Base-by-base conservation (phyloP, 2,888 invertebrate species). In the Pollenia amentaria region DNA sequence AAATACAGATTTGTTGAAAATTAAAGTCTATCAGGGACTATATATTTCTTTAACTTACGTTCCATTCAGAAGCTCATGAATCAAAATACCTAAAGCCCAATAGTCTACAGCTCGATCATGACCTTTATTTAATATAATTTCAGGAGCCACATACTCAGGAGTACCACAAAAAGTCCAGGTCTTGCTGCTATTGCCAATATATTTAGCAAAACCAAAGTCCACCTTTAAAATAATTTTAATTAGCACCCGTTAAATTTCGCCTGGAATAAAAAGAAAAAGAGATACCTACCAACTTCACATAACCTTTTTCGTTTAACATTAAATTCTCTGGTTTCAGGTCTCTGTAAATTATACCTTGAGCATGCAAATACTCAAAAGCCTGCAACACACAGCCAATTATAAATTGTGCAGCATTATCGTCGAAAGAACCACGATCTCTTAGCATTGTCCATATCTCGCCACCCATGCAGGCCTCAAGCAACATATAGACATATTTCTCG, bases 81-180 rank as follows among this genome's bases (percentile, higher is more conserved):
- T 96, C 87, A 98, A 95, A 82, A 98, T 96, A 8, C 98, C 98
- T 48, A 98, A 94, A 0, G 98, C 97, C 99, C 99, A 99, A 93
- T 98, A 98, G 94, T 99, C 99, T 0, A 98, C 98, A 0, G 98
- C 97, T 88, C 97, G 96, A 89, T 95, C 95, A 89, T 95, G 95
- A 0, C 95, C 95, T 94, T 95, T 93, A 93, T 98, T 98, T 14
- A 98, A 94, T 76, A 99, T 98, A 87, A 99, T 97, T 94, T 99
- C 97, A 0, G 97, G 97, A 0, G 97, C 97, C 6, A 97, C 97
- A 90, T 97, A 97, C 92, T 98, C 98, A 0, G 98, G 98, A 0
- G 98, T 99, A n/a, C 99, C 99, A 88, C 98, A 98, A 93, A 99
- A 99, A 0, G 98, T 98, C 96, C 97, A 98, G 0, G 98, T 98